Evolutionary conservation across 2,888 invertebrate genomes (phyloP), one percentile per base, ranked within the genome.

Genomic region (Bembecia ichneumoniformis): DNA sequence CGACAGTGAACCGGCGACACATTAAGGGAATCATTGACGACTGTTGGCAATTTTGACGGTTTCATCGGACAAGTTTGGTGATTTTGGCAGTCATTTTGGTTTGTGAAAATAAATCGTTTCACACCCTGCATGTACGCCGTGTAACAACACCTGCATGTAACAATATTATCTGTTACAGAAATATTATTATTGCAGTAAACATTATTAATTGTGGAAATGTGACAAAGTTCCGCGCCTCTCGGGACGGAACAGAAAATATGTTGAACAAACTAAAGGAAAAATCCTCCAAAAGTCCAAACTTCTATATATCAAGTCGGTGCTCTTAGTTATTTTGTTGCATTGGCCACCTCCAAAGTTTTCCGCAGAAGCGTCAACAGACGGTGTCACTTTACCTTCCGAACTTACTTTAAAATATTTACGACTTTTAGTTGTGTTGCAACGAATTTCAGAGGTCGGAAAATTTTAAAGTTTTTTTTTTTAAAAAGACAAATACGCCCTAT

Each of bases 381-480:
- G 67, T 77, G 86, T 82, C 87, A 83, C 77, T 82, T 82, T 77
- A 78, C 71, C 75, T 72, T 69, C 58, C 63, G 66, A 76, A 80
- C 72, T 80, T 74, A 79, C 82, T 86, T 83, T 86, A 86, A 86
- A 86, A 86, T 87, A 87, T 87, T 86, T 86, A 84, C 82, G 84
- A 81, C 72, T 67, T 53, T 57, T 76, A 82, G 66, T 82, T 82
- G 63, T 53, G 57, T 58, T 62, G 66, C 63, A 67, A 79, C 77
- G 77, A 78, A 75, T 78, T 75, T 69, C 67, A 63, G 53, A 63
- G 67, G 68, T 70, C 67, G 71, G 62, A 71, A 65, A 77, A 79
- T 82, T 77, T 78, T 81, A 77, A 80, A 79, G 7, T 28, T 28
- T 28, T 28, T 28, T 28, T 79, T 77, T 11, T 14, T n/a, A 1